Evolutionary conservation across 2,113 vertebrate genomes (phyloP).

Genomic region (Dasyurus viverrinus): DNA sequence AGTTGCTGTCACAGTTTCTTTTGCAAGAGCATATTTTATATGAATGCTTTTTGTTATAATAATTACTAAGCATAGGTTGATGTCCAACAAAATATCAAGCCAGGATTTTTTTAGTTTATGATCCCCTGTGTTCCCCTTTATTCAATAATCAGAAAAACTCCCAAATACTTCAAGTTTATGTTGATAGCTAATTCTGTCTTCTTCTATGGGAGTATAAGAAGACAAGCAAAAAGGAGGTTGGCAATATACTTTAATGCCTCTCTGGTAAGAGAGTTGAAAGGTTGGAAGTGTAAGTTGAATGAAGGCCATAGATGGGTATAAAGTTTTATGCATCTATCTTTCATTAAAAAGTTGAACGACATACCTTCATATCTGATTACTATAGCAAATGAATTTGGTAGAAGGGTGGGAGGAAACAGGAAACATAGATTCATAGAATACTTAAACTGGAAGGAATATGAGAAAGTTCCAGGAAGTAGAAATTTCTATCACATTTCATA

Average conservation of each 20-base stretch:
- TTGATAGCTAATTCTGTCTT: background rate
- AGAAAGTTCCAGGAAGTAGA: background rate
- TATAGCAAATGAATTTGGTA: background rate
- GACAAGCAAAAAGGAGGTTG: background rate
- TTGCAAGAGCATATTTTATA: conserved; percentile 51
- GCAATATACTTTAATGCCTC: background rate
- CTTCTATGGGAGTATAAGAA: background rate
- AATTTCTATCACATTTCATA: background rate
- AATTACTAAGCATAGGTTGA: conserved; percentile 33
- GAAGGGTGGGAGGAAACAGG: background rate
- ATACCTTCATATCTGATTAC: background rate
- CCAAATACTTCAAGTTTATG: background rate
- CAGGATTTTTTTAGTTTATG: background rate
- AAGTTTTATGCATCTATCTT: background rate
- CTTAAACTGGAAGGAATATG: background rate
- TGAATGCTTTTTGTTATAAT: conserved; percentile 16
- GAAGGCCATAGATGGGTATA: background rate
- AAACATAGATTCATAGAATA: background rate
- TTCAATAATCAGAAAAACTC: background rate
- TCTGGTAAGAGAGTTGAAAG: background rate
- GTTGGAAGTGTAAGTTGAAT: background rate
- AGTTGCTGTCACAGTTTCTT: conserved; percentile 51
- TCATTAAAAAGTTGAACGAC: background rate
- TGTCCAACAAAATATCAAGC: background rate
- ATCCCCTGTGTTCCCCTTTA: background rate